Conservation (phyloP, 2,113 vertebrate species). For the Carlito syrichta region DNA sequence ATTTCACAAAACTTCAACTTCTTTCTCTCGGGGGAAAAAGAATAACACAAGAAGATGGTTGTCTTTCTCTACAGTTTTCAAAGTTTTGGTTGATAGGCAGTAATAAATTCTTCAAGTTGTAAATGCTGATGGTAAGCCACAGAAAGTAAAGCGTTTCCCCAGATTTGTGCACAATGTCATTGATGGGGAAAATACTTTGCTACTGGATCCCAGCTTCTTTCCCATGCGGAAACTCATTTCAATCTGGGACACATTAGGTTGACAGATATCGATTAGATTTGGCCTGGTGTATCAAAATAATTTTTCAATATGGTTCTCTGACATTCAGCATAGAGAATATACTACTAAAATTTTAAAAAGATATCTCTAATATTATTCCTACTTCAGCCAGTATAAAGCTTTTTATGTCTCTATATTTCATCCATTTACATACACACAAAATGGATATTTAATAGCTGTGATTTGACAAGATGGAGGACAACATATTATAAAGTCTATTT, state of each 20-base stretch:
- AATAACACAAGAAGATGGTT: no score
- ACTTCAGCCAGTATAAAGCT: neutral
- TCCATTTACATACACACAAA: neutral
- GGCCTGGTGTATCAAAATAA: neutral
- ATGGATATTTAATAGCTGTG: neutral
- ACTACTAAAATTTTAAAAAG: neutral
- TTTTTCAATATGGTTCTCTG: neutral
- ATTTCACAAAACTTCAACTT: neutral
- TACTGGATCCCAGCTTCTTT: neutral
- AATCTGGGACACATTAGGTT: neutral
- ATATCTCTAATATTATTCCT: neutral
- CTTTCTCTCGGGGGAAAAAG: neutral
- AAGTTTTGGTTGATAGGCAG: neutral
- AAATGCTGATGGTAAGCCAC: neutral
- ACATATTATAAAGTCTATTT: neutral
- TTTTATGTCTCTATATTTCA: neutral
- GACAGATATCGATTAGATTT: neutral
- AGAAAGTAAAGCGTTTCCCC: neutral
- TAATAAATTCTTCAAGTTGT: neutral
- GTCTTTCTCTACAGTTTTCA: neutral
- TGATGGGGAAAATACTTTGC: neutral
- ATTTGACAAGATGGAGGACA: neutral
- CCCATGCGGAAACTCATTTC: neutral
- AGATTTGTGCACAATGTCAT: neutral
- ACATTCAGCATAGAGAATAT: neutral